Percentiles rank a stretch among this genome's conserved stretches.
Conservation (phyloP, 1,140 invertebrate genomes). For the Microplitis mediator region DNA sequence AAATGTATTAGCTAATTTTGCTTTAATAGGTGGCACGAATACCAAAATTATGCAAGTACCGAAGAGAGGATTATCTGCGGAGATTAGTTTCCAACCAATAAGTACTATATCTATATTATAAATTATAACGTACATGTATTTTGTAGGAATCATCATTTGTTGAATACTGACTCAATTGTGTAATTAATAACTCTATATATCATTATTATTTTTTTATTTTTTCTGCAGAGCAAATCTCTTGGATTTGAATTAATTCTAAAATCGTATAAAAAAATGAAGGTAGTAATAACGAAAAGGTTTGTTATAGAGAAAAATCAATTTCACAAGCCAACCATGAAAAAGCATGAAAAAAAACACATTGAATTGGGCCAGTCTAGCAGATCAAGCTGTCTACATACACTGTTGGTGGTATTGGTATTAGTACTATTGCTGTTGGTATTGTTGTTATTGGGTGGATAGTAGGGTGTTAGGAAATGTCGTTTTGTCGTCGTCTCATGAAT, state of each 20-base stretch:
- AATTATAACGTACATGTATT: too few relatives aligned
- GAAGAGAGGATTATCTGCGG: constrained; percentile 12
- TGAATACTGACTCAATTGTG: constrained; percentile 21
- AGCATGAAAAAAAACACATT: constrained; percentile 5
- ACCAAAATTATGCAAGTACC: constrained; percentile 29
- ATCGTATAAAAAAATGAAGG: not conserved
- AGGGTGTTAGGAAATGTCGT: constrained; percentile 10
- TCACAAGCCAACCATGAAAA: constrained; percentile 20
- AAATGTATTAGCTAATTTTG: constrained; percentile 33
- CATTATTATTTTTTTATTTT: not conserved
- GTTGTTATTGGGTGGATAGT: too few relatives aligned
- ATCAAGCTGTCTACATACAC: too few relatives aligned
- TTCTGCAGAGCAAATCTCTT: not conserved
- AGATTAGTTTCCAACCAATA: not conserved
- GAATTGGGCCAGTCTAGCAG: constrained; percentile 2
- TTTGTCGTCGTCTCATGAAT: constrained; percentile 20
- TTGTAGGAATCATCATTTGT: too few relatives aligned
- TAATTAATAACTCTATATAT: constrained; percentile 32
- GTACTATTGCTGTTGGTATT: too few relatives aligned
- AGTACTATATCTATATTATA: too few relatives aligned
- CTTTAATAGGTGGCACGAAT: constrained; percentile 32
- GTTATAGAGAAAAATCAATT: constrained; percentile 17
- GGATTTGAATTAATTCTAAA: constrained; percentile 14
- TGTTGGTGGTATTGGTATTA: too few relatives aligned
- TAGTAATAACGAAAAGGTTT: not conserved